A percentile compares a stretch with the other conserved stretches of the same genome.
phyloP scores from a whole-genome alignment of 2,888 invertebrate species.

The Drosophila quasianomalipes region DNA sequence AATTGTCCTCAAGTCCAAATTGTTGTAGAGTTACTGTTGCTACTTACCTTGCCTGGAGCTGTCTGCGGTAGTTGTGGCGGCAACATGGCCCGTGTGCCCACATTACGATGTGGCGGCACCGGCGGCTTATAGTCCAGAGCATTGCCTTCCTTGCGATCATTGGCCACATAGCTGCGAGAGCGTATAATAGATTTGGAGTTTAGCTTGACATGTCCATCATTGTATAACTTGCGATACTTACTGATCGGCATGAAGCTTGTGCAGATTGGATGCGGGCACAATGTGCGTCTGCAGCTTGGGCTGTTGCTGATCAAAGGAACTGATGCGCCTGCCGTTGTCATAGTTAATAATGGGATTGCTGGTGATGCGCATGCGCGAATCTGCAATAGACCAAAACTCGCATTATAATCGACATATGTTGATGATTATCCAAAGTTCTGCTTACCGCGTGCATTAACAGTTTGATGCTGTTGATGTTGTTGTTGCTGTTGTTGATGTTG shows the following conservation, averaged over 20 bases:
- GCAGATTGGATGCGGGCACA: conserved; percentile 72
- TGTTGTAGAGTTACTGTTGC: not conserved
- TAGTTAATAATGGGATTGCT: conserved; percentile 91
- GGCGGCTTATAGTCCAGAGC: conserved; percentile 93
- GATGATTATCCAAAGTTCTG: not conserved
- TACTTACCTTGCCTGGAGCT: conserved; percentile 29
- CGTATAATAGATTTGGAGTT: conserved; percentile 60
- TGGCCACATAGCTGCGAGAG: conserved; percentile 85
- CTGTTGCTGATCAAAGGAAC: conserved; percentile 88
- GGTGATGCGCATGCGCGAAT: conserved; percentile 90
- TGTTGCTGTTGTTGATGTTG: not conserved
- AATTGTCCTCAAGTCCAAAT: no score
- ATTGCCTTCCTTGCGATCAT: conserved; percentile 84
- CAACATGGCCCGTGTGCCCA: conserved; percentile 86
- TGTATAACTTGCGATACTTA: conserved; percentile 32
- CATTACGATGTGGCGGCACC: conserved; percentile 94
- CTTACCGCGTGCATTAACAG: conserved; percentile 65
- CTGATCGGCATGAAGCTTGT: conserved; percentile 83
- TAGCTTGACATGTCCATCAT: not conserved
- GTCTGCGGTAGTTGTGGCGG: conserved; percentile 60
- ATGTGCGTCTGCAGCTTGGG: conserved; percentile 75
- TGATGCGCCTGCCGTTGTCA: conserved; percentile 86
- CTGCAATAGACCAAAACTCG: conserved; percentile 52
- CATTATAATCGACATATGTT: not conserved
- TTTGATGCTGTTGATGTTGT: conserved; percentile 23